Evolutionary conservation across 1,140 invertebrate species (phyloP).

Genomic region (Zaprionus kolodkinae): DNA sequence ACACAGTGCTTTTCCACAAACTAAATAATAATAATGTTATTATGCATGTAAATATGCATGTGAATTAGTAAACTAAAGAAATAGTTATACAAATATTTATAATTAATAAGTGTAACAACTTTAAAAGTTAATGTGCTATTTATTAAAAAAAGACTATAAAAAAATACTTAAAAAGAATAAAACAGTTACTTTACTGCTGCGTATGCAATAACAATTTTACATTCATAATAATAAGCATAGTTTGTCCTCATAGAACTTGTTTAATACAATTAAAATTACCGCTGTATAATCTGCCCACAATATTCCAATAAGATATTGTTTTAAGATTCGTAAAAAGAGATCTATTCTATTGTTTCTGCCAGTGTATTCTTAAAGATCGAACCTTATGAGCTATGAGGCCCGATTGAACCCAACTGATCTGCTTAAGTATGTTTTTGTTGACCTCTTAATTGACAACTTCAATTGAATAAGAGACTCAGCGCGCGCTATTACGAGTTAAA

Average conservation of each 20-base stretch:
- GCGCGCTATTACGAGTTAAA: slow-evolving; percentile 25
- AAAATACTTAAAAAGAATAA: too few species aligned
- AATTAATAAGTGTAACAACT: neutral
- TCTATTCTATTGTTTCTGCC: neutral
- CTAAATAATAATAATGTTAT: too few species aligned
- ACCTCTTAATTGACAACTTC: slow-evolving; percentile 47
- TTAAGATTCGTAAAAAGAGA: neutral
- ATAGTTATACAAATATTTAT: neutral
- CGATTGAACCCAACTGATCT: neutral
- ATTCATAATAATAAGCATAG: neutral
- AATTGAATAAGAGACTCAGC: slow-evolving; percentile 30
- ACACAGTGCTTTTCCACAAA: neutral
- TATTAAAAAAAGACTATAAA: too few species aligned
- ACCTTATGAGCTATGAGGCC: neutral
- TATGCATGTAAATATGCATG: neutral
- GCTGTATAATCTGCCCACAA: too few species aligned
- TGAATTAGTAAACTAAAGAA: neutral
- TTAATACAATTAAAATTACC: too few species aligned
- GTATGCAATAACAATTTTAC: neutral
- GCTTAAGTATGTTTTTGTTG: slow-evolving; percentile 9
- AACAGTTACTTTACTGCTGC: too few species aligned
- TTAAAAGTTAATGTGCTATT: neutral
- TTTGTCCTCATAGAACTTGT: neutral
- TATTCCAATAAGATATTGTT: neutral
- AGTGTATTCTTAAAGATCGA: neutral